Evolutionary conservation across 2,113 vertebrate genomes (phyloP).

Genomic region (Glaucidium brasilianum): DNA sequence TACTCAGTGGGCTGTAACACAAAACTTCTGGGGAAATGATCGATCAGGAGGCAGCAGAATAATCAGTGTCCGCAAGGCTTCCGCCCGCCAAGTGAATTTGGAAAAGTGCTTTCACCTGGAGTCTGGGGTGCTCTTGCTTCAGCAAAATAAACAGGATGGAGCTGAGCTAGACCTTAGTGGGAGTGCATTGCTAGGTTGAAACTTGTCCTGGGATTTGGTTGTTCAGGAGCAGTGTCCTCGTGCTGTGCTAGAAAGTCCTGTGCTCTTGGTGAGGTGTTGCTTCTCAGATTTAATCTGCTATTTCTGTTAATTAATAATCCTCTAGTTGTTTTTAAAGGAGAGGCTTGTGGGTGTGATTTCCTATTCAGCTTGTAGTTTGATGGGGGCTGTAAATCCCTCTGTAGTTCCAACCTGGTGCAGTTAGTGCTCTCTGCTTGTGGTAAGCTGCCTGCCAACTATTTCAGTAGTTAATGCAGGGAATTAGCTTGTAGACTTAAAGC

Average conservation of each 20-base stretch:
- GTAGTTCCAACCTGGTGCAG: neutral
- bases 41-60: neutral
- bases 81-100: neutral
- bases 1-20: neutral
- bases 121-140: neutral
- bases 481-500: neutral
- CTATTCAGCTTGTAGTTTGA: neutral
- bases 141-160: neutral
- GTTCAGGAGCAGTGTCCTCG: neutral
- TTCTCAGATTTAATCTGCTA: neutral
- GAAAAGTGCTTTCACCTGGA: slow-evolving; percentile 21
- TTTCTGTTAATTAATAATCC: neutral
- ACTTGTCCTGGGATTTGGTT: neutral
- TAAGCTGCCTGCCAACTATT: neutral
- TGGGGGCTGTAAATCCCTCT: neutral
- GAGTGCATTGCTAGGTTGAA: rapidly evolving
- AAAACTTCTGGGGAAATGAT: neutral
- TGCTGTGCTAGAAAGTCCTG: rapidly evolving
- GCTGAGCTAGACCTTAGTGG: rapidly evolving
- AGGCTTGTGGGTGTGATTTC: neutral
- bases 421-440: neutral
- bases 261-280: neutral
- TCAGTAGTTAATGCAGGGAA: neutral
- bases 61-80: neutral
- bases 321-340: neutral